Evolutionary conservation across 2,797 vertebrate genomes (phyloP).

Genomic region (Galago senegalensis): DNA sequence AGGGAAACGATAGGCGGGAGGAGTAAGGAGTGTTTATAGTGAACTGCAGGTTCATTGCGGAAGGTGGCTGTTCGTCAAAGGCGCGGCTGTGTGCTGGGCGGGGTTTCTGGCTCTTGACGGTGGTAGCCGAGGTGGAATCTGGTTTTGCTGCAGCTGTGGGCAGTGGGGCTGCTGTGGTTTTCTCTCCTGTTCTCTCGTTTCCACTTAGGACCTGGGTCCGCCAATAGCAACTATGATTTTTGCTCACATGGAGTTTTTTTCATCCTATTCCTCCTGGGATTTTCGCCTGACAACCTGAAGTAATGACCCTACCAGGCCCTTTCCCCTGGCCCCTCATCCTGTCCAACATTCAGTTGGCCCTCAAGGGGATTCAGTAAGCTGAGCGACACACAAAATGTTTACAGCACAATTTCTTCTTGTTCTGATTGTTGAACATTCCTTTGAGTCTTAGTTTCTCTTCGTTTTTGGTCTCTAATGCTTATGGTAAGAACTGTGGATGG

Average conservation of each 20-base stretch:
- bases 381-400: conserved; percentile 2
- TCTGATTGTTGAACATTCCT: conserved; percentile 48
- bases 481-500: conserved; percentile 26
- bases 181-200: background rate
- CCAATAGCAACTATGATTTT: background rate
- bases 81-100: background rate
- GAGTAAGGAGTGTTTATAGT: conserved; percentile 73
- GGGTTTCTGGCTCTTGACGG: conserved; percentile 10
- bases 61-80: conserved; percentile 61
- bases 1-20: conserved; percentile 31
- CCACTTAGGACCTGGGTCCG: background rate
- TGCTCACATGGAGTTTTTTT: background rate
- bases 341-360: background rate
- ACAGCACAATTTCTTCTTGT: conserved; percentile 19
- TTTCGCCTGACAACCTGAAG: background rate
- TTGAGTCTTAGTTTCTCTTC: conserved; percentile 41
- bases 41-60: conserved; percentile 47
- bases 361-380: background rate
- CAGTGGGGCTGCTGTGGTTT: background rate
- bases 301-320: background rate
- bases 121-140: background rate
- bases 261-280: background rate
- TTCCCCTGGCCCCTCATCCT: background rate
- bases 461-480: background rate
- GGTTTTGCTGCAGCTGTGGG: background rate